Evolutionary conservation across 2,113 vertebrate species (phyloP).

Genomic region (Smithornis capensis): DNA sequence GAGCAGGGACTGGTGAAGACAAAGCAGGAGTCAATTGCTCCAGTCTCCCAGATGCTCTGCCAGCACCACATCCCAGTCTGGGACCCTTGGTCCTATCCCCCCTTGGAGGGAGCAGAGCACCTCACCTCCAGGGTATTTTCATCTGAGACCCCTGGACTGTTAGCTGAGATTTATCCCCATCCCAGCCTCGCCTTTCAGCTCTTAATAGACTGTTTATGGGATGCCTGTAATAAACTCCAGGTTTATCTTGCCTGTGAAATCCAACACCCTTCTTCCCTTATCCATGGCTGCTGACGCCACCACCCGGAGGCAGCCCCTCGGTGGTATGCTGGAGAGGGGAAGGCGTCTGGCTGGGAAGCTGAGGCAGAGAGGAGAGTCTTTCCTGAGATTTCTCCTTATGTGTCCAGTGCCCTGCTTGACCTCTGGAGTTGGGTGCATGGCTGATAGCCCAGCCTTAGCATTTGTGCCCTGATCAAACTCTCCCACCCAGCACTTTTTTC

Average conservation of each 20-base stretch:
- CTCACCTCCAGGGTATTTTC: neutral
- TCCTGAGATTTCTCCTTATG: neutral
- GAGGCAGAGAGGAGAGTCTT: neutral
- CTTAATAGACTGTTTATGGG: constrained; percentile 60
- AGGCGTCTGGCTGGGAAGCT: neutral
- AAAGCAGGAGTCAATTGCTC: neutral
- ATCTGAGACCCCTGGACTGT: neutral
- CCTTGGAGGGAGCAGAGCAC: neutral
- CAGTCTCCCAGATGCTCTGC: neutral
- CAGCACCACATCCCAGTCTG: neutral
- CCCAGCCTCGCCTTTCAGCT: constrained; percentile 9
- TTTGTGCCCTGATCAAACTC: neutral
- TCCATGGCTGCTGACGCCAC: neutral
- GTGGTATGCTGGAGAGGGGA: accelerated
- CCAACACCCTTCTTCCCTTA: neutral
- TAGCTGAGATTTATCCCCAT: constrained; percentile 35
- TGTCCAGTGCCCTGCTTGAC: accelerated
- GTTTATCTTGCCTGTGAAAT: constrained; percentile 62
- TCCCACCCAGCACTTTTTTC: neutral
- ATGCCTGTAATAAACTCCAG: constrained; percentile 37
- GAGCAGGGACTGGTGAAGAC: neutral
- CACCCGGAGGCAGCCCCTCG: neutral
- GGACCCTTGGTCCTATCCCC: neutral
- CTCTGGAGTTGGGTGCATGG: accelerated
- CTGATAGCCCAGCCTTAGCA: neutral